phyloP scores from a whole-genome alignment of 2,113 vertebrate species.

The Phaetusa simplex region DNA sequence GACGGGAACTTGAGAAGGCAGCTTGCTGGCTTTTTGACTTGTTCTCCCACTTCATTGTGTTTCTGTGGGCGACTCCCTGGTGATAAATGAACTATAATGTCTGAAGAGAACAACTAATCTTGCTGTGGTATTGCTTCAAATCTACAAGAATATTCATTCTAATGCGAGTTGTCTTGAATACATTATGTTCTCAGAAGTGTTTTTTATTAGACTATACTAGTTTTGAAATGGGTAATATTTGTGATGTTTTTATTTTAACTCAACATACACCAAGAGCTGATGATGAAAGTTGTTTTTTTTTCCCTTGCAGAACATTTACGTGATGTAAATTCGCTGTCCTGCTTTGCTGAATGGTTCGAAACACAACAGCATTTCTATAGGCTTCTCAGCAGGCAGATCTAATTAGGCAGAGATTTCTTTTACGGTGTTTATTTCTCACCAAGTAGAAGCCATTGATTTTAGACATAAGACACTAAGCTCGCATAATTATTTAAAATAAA shows the following conservation, averaged over 20 bases:
- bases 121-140: background rate
- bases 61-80: conserved; percentile 7
- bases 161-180: background rate
- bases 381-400: conserved; percentile 66
- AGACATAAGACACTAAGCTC: conserved; percentile 29
- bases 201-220: background rate
- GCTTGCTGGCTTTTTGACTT: conserved; percentile 26
- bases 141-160: background rate
- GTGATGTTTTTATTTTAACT: background rate
- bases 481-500: conserved; percentile 18
- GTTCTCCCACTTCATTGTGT: conserved; percentile 45
- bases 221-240: background rate
- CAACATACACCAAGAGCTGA: background rate
- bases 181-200: background rate
- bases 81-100: background rate
- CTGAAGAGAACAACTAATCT: conserved; percentile 7
- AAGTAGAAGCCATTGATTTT: conserved; percentile 72
- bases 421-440: conserved; percentile 67
- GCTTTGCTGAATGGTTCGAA: conserved; percentile 55
- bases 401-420: conserved; percentile 74
- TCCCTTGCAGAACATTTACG: conserved; percentile 21
- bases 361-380: background rate
- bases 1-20: background rate
- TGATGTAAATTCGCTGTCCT: conserved; percentile 62
- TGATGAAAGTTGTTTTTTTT: background rate